A percentile compares a stretch with the other conserved stretches of the same genome.
Conservation (phyloP, 1,140 invertebrate genomes). For the Panagrolaimus sp. region DNA sequence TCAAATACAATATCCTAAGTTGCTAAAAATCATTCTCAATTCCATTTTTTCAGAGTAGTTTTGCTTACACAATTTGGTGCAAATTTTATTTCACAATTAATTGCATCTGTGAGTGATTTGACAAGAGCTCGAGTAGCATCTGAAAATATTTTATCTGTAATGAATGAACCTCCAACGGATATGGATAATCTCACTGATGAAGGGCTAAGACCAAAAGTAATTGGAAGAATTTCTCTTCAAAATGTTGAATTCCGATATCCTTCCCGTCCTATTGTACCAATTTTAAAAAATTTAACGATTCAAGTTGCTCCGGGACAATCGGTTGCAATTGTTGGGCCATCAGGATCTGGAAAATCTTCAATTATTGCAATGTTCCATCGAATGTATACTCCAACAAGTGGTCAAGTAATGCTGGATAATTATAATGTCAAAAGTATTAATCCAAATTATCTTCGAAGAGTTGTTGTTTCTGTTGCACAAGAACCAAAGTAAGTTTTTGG, state of each 20-base stretch:
- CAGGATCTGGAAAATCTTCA: constrained; percentile 56
- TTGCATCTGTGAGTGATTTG: constrained; percentile 54
- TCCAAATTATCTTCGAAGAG: constrained; percentile 50
- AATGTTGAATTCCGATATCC: constrained; percentile 60
- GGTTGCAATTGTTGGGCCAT: constrained; percentile 60
- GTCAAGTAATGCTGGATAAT: constrained; percentile 55
- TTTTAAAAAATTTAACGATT: constrained; percentile 57
- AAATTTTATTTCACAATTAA: constrained; percentile 55
- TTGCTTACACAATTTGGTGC: constrained; percentile 56
- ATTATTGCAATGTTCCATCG: constrained; percentile 61
- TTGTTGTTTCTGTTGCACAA: constrained; percentile 53
- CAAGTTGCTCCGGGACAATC: constrained; percentile 55
- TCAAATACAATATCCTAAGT: no score
- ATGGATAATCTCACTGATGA: constrained; percentile 58
- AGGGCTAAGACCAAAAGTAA: constrained; percentile 50
- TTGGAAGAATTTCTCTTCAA: constrained; percentile 50
- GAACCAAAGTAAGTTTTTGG: constrained; percentile 36
- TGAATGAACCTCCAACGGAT: constrained; percentile 46
- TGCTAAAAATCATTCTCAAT: no score
- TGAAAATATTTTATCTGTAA: constrained; percentile 49
- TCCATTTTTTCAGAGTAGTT: constrained; percentile 38
- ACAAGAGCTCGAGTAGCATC: constrained; percentile 52
- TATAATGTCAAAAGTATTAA: constrained; percentile 53
- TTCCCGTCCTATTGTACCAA: constrained; percentile 54
- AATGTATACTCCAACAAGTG: constrained; percentile 60